Conservation (phyloP, 64 coral and sea anemone species). For the Orbicella faveolata region DNA sequence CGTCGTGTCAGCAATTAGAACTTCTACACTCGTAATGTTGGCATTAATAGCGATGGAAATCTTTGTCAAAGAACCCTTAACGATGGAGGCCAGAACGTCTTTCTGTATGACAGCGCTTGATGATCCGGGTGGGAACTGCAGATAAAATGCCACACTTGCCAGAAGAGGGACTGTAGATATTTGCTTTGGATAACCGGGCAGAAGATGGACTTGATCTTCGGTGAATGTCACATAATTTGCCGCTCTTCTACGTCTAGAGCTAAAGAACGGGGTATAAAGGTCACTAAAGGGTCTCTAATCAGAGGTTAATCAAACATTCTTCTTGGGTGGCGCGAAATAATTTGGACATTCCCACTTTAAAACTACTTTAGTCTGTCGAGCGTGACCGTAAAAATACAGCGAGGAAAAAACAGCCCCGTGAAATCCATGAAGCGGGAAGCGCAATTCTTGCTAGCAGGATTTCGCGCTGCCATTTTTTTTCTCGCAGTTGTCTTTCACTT, state of each 20-base stretch:
- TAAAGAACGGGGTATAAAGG: background rate
- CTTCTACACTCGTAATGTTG: constrained; percentile 13
- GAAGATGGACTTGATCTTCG: constrained; percentile 5
- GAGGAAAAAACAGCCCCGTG: no score
- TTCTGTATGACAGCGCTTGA: background rate
- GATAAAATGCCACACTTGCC: constrained; percentile 18
- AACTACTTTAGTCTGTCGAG: no score
- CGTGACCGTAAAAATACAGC: no score
- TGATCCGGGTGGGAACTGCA: constrained; percentile 6
- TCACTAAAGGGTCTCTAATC: background rate
- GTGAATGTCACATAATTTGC: background rate
- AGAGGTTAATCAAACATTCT: background rate
- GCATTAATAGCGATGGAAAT: background rate
- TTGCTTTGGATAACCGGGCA: constrained; percentile 38
- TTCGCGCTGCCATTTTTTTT: no score
- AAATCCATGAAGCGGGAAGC: no score
- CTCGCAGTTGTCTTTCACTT: no score
- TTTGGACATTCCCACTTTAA: no score
- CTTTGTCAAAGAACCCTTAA: background rate
- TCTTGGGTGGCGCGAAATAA: no score
- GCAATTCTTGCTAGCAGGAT: no score
- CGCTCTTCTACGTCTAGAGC: background rate
- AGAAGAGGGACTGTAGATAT: constrained; percentile 10
- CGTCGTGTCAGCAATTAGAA: background rate
- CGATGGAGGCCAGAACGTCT: background rate